phyloP scores from a whole-genome alignment of 2,113 vertebrate genomes.

The Recurvirostra avosetta region DNA sequence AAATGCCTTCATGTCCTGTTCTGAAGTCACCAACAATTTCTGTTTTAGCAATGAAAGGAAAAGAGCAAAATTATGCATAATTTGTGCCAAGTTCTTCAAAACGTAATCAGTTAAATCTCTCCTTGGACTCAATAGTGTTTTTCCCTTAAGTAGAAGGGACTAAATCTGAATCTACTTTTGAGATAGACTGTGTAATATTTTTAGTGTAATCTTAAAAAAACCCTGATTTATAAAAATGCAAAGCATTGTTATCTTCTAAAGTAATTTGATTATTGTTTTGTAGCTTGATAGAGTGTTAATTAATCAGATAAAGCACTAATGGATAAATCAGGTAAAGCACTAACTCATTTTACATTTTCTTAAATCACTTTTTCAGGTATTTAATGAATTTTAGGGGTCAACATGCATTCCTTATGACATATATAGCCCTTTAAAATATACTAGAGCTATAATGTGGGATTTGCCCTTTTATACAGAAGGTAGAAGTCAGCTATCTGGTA shows the following conservation, averaged over 20 bases:
- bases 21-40: neutral
- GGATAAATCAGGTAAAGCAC: neutral
- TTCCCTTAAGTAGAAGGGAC: neutral
- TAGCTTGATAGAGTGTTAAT: neutral
- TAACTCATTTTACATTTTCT: neutral
- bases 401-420: neutral
- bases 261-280: neutral
- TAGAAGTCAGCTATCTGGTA: neutral
- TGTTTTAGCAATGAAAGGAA: neutral
- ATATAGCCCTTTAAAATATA: neutral
- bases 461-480: neutral
- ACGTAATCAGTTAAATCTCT: neutral
- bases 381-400: neutral
- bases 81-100: neutral
- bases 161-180: neutral
- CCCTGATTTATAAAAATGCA: neutral
- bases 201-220: neutral
- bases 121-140: neutral
- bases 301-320: neutral
- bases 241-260: neutral
- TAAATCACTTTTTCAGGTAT: neutral
- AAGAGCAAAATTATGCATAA: neutral
- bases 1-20: neutral
- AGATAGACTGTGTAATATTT: neutral
- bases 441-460: neutral